These are phyloP conservation scores for Euura saliciscinereae DNA, from an alignment of 1,140 invertebrate species.

Conservation along the genomic window DNA sequence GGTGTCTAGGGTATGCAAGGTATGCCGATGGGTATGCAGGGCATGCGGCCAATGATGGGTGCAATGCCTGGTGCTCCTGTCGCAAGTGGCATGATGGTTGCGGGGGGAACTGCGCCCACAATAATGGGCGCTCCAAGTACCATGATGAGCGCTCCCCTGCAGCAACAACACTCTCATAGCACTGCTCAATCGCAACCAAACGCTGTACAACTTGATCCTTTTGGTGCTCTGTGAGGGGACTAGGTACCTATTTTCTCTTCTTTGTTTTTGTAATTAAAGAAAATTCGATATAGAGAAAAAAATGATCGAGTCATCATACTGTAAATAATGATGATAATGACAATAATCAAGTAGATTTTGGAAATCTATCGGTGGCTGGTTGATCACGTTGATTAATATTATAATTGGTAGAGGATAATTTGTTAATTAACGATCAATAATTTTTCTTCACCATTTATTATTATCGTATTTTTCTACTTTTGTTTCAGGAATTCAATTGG, in stretches of 20 bases:
- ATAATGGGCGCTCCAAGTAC: constrained; percentile 45
- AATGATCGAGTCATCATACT: neutral
- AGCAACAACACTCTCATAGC: constrained; percentile 46
- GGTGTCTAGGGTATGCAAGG: constrained; percentile 52
- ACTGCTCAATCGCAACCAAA: constrained; percentile 49
- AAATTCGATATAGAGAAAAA: too few species aligned
- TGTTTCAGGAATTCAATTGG: constrained; percentile 46
- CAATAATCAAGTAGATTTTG: neutral
- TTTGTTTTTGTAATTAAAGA: too few species aligned
- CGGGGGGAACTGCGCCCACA: constrained; percentile 45
- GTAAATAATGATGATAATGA: neutral
- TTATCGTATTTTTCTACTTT: neutral
- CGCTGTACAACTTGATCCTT: constrained; percentile 58
- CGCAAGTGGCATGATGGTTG: constrained; percentile 44
- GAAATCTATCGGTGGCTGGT: neutral
- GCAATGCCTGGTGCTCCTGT: constrained; percentile 43
- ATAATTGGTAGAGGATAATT: too few species aligned
- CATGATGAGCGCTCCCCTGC: constrained; percentile 46
- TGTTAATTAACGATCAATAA: neutral
- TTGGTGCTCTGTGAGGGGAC: constrained; percentile 59
- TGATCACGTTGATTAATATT: neutral
- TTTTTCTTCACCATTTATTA: neutral
- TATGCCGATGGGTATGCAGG: constrained; percentile 50
- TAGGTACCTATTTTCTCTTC: constrained; percentile 43
- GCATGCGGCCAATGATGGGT: constrained; percentile 55